Percentiles rank a stretch among this genome's conserved stretches.
Evolutionary conservation across 2,797 vertebrate species (phyloP).

Genomic region (Chromis chromis): DNA sequence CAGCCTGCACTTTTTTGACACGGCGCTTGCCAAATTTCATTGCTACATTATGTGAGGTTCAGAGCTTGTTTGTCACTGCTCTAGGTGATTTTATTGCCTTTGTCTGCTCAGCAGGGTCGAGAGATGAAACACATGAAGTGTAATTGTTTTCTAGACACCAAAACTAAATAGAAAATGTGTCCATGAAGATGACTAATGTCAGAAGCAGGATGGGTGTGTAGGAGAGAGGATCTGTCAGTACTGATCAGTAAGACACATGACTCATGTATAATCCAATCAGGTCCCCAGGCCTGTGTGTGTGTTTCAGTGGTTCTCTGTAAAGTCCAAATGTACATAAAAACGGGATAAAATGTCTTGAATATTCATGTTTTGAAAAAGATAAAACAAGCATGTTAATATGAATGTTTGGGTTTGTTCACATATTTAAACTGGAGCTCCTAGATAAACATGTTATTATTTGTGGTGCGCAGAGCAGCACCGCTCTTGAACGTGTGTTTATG

Average conservation of each 20-base stretch:
- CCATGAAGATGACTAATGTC: neutral
- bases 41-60: neutral
- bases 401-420: no score
- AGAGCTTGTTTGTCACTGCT: neutral
- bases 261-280: slow-evolving; percentile 21
- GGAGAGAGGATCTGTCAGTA: slow-evolving; percentile 11
- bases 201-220: neutral
- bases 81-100: slow-evolving; percentile 12
- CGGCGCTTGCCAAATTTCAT: neutral
- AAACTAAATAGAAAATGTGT: neutral
- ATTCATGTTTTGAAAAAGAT: no score
- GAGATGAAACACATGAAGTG: neutral
- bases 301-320: neutral
- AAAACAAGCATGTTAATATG: no score
- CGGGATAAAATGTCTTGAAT: no score
- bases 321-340: neutral
- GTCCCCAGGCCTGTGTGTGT: slow-evolving; percentile 11
- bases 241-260: slow-evolving; percentile 19
- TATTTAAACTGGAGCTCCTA: no score
- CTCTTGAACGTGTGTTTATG: no score
- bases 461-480: no score
- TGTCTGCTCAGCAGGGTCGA: neutral
- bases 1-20: neutral
- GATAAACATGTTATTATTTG: no score
- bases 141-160: slow-evolving; percentile 1